Conservation (phyloP, 2,113 vertebrate genomes). For the Phoenicopterus ruber region DNA sequence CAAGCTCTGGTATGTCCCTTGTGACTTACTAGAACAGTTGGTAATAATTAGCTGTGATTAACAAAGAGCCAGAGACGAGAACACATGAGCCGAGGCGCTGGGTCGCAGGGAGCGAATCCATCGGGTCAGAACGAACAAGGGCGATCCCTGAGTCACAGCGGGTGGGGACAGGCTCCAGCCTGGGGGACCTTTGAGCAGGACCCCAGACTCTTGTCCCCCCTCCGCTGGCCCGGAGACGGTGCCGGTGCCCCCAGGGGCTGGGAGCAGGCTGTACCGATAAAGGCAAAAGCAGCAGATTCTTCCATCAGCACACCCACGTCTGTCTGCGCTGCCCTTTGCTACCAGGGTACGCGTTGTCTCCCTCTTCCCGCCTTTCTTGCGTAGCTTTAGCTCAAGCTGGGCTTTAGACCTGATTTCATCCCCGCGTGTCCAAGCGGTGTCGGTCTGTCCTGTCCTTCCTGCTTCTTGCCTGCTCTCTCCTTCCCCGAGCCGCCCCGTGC, state of each 20-base stretch:
- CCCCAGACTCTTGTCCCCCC: not conserved
- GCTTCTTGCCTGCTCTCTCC: not conserved
- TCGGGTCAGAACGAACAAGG: rapidly evolving
- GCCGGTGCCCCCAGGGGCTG: not conserved
- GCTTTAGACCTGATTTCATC: not conserved
- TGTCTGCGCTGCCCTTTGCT: not conserved
- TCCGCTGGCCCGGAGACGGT: not conserved
- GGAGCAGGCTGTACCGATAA: not conserved
- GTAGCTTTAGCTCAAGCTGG: not conserved
- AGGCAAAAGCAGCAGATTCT: not conserved
- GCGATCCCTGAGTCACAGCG: rapidly evolving
- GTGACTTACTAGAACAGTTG: not conserved
- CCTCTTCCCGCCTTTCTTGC: not conserved
- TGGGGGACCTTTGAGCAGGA: not conserved
- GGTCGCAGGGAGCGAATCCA: rapidly evolving
- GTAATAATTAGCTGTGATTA: conserved; percentile 36
- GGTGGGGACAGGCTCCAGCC: not conserved
- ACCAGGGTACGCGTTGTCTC: rapidly evolving
- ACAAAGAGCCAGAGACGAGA: not conserved
- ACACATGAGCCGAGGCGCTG: rapidly evolving
- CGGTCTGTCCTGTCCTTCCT: not conserved
- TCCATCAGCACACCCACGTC: rapidly evolving
- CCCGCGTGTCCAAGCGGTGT: not conserved
- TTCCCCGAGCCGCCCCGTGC: rapidly evolving
- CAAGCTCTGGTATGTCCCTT: not conserved